phyloP scores from a whole-genome alignment of 2,888 invertebrate species.

The Deroplatys truncata region DNA sequence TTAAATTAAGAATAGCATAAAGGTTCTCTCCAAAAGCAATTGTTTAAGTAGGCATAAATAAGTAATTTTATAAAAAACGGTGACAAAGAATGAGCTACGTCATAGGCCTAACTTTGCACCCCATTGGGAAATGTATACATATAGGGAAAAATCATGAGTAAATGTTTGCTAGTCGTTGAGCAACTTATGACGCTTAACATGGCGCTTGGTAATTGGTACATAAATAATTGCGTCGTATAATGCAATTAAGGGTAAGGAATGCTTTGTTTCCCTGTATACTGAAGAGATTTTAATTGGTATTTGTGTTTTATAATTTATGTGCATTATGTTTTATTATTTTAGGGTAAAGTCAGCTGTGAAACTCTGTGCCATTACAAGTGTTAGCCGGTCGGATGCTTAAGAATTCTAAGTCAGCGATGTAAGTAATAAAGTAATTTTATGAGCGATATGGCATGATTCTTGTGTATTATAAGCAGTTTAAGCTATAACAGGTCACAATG shows the following conservation, averaged over 20 bases:
- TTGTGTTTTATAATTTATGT: background rate
- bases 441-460: too few species aligned
- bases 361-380: background rate
- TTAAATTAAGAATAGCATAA: too few species aligned
- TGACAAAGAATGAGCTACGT: too few species aligned
- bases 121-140: background rate
- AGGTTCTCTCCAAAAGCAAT: too few species aligned
- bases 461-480: background rate
- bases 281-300: background rate
- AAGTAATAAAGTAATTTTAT: too few species aligned
- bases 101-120: too few species aligned
- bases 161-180: background rate
- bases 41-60: too few species aligned
- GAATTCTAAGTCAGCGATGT: too few species aligned
- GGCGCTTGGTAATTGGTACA: background rate
- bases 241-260: background rate
- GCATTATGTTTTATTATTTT: background rate
- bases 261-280: background rate
- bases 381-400: background rate
- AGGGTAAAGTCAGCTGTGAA: background rate
- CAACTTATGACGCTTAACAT: constrained; percentile 5
- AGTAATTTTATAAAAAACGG: too few species aligned
- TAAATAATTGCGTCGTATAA: background rate
- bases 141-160: background rate
- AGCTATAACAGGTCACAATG: background rate